These are phyloP conservation scores for Drosophila dives DNA, from an alignment of 2,888 invertebrate species.

Conservation along the genomic window DNA sequence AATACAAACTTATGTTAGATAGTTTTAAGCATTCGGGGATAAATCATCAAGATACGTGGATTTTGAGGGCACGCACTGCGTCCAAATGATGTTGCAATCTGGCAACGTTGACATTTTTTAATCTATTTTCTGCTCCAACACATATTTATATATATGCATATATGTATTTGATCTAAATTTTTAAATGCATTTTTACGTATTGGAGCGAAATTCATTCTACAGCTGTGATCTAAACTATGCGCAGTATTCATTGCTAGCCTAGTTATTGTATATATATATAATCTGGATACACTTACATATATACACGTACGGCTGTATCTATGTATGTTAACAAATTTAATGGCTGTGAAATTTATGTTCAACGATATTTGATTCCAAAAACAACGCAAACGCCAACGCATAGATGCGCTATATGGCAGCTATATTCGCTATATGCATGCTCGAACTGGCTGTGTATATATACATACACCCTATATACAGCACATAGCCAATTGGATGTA, in stretches of 20 bases:
- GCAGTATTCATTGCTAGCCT: constrained; percentile 26
- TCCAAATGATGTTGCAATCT: constrained; percentile 26
- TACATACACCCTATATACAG: neutral
- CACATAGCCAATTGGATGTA: constrained; percentile 61
- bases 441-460: constrained; percentile 10
- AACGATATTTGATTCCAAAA: constrained; percentile 76
- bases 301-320: constrained; percentile 12
- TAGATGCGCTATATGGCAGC: constrained; percentile 43
- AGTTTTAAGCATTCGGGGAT: constrained; percentile 9
- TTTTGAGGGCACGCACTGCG: constrained; percentile 49
- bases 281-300: constrained; percentile 14
- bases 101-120: constrained; percentile 21
- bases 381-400: constrained; percentile 73
- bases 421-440: constrained; percentile 38
- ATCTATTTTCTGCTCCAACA: constrained; percentile 8
- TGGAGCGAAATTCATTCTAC: constrained; percentile 28
- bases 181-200: constrained; percentile 24
- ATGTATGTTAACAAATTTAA: constrained; percentile 57
- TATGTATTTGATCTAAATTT: constrained; percentile 43
- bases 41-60: constrained; percentile 17
- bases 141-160: neutral
- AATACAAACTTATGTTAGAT: neutral
- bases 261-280: constrained; percentile 26
- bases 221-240: constrained; percentile 24
- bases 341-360: constrained; percentile 78